Evolutionary conservation across 1,140 invertebrate genomes (phyloP).

Genomic region (Cotesia chilonis): DNA sequence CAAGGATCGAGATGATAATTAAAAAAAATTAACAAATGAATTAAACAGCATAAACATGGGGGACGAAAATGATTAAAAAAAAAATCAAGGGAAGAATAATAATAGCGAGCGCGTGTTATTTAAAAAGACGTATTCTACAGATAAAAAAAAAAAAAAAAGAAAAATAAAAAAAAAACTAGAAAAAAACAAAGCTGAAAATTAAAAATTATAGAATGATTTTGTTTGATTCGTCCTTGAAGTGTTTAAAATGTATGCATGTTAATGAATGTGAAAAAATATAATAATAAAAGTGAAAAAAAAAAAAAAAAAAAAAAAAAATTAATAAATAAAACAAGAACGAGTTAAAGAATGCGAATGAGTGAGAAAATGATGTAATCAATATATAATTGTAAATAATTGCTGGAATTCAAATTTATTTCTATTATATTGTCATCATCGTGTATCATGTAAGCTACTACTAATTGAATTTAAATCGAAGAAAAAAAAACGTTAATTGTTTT

Average conservation of each 20-base stretch:
- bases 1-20: background rate
- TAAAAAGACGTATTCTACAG: constrained; percentile 15
- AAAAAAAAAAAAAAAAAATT: constrained; percentile 35
- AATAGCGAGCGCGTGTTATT: constrained; percentile 5
- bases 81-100: background rate
- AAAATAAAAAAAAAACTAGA: constrained; percentile 26
- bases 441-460: constrained; percentile 58
- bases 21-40: background rate
- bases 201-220: constrained; percentile 23
- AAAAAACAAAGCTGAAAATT: constrained; percentile 15
- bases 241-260: constrained; percentile 21
- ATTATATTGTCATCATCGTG: constrained; percentile 52
- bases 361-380: constrained; percentile 41
- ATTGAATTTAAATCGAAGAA: constrained; percentile 49
- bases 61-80: constrained; percentile 10
- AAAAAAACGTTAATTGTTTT: constrained; percentile 60
- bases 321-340: constrained; percentile 20
- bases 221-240: constrained; percentile 28
- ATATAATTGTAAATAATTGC: constrained; percentile 64
- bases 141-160: constrained; percentile 30
- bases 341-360: constrained; percentile 27
- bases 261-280: constrained; percentile 34
- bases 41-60: background rate
- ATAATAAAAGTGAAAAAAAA: constrained; percentile 36
- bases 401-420: constrained; percentile 63